phyloP scores from a whole-genome alignment of 1,140 invertebrate species.

The Drosophila melanica region DNA sequence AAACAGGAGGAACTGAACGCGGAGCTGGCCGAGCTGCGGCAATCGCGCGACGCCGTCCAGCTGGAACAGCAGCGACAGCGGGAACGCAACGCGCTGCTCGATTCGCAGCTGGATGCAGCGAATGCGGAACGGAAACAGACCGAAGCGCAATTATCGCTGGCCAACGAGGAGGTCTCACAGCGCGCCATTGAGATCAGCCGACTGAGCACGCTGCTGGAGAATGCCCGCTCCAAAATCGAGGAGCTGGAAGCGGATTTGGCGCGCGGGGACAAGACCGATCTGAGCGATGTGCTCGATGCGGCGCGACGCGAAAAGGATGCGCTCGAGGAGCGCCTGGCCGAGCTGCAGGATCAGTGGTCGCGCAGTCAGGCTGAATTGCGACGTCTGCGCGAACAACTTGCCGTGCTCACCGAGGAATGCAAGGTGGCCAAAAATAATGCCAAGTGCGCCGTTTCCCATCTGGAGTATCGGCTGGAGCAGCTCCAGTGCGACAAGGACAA shows the following conservation, averaged over 20 bases:
- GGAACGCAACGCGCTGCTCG: slow-evolving; percentile 88
- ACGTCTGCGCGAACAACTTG: slow-evolving; percentile 89
- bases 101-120: slow-evolving; percentile 88
- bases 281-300: slow-evolving; percentile 90
- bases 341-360: slow-evolving; percentile 91
- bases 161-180: slow-evolving; percentile 88
- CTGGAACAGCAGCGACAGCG: slow-evolving; percentile 87
- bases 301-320: slow-evolving; percentile 89
- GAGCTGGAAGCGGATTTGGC: slow-evolving; percentile 87
- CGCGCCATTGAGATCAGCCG: slow-evolving; percentile 90
- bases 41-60: slow-evolving; percentile 84
- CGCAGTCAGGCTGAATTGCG: slow-evolving; percentile 90
- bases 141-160: slow-evolving; percentile 89
- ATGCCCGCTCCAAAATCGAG: slow-evolving; percentile 89
- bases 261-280: slow-evolving; percentile 87
- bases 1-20: slow-evolving; percentile 91
- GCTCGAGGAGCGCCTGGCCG: slow-evolving; percentile 88
- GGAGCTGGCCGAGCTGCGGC: slow-evolving; percentile 87
- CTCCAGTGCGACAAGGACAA: slow-evolving; percentile 89
- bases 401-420: slow-evolving; percentile 90
- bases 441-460: slow-evolving; percentile 90
- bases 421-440: slow-evolving; percentile 92
- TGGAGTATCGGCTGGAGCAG: slow-evolving; percentile 91
- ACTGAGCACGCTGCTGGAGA: slow-evolving; percentile 90
- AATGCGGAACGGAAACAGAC: slow-evolving; percentile 89